A percentile compares a stretch with the other conserved stretches of the same genome.
Evolutionary conservation across 2,113 vertebrate species (phyloP).

Genomic region (Coracopsis vasa): DNA sequence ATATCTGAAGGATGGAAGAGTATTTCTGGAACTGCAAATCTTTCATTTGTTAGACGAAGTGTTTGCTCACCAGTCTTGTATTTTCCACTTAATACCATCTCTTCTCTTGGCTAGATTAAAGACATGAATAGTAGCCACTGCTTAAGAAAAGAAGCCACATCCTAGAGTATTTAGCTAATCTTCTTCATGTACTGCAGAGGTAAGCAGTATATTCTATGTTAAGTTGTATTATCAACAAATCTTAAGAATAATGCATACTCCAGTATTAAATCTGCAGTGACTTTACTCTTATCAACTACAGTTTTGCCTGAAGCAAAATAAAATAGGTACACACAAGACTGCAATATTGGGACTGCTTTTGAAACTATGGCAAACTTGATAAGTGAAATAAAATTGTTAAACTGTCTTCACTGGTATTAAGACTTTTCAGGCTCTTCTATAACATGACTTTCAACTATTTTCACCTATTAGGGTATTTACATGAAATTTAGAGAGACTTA

Average conservation of each 20-base stretch:
- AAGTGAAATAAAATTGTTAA: neutral
- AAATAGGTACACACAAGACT: neutral
- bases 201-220: neutral
- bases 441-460: neutral
- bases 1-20: slow-evolving; percentile 96
- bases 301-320: neutral
- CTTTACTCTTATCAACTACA: neutral
- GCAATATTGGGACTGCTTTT: neutral
- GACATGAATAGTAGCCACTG: neutral
- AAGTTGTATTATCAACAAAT: neutral
- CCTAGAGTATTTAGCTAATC: neutral
- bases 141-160: neutral
- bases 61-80: slow-evolving; percentile 97
- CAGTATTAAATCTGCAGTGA: neutral
- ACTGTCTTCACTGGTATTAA: neutral
- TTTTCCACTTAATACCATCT: slow-evolving; percentile 95
- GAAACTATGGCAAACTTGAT: neutral
- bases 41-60: slow-evolving; percentile 91
- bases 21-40: slow-evolving; percentile 97
- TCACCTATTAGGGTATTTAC: neutral
- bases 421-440: neutral
- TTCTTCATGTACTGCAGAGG: neutral
- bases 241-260: neutral
- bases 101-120: slow-evolving; percentile 86
- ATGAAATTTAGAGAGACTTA: neutral